Evolutionary conservation across 1,140 invertebrate genomes (phyloP), one percentile per base, ranked within the genome.

Genomic region (Nasonia vitripennis): DNA sequence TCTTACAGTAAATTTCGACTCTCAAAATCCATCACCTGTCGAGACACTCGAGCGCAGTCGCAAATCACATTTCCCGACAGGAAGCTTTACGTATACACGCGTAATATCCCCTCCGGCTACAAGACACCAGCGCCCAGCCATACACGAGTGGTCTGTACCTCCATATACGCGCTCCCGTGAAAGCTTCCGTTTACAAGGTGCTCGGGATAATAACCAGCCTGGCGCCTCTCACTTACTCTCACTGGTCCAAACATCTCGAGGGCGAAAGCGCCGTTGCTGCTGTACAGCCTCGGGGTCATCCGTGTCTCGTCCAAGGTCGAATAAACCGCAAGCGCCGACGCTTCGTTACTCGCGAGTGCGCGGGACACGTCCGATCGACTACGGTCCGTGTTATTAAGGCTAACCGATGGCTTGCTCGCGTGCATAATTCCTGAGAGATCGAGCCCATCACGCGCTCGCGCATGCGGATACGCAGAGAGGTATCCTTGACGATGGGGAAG

Each of bases 121-220:
- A 55, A 55, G 17, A 55, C 51, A 55, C 12, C 12, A 45, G 51
- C 51, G 10, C 1, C 12, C 51, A 17, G 48, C 51, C 51, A 17
- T 55, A 55, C 14, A 55, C 17, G 12, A 55, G 17, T 55, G 10
- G 2, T 17, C 6, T 45, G 9, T 45, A 45, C 41, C 20, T 5
- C 14, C 17, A n/a, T 20, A 62, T 62, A 62, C 5, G 55, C 20
- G 20, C 17, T 20, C 17, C 2, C 17, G 20, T 20, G 6, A 71
- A 71, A 71, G 68, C 68, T 71, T 71, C 31, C 68, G 31, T 11
- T 71, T 34, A 71, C 68, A 34, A 71, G 68, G 68, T 71, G 68
- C 31, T 71, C 20, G 14, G 27, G 68, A 71, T 45, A 75, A 75
- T 75, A 75, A 45, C 74, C 48, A 75, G 74, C 20, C 34, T 75